Evolutionary conservation across 1,140 invertebrate species (phyloP).

Genomic region (Nixonia krombeini): DNA sequence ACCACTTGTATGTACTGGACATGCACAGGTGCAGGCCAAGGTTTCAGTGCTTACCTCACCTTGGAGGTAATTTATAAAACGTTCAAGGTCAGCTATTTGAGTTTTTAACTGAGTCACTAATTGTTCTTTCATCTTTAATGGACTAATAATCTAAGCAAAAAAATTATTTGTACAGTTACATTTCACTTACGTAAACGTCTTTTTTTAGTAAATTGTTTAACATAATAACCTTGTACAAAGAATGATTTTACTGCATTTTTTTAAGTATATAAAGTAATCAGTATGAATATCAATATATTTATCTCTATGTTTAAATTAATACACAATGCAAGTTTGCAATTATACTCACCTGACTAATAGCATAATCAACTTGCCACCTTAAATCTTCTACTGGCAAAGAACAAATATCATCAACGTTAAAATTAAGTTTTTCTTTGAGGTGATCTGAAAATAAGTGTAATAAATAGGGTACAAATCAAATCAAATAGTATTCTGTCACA

Average conservation of each 20-base stretch:
- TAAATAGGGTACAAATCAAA: not conserved
- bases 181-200: conserved; percentile 1
- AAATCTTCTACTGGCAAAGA: conserved; percentile 83
- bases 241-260: too few relatives aligned
- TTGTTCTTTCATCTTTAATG: conserved; percentile 96
- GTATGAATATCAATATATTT: too few relatives aligned
- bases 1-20: conserved; percentile 74
- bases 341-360: conserved; percentile 77
- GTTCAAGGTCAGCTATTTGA: conserved; percentile 96
- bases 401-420: conserved; percentile 84
- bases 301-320: too few relatives aligned
- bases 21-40: conserved; percentile 76
- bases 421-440: conserved; percentile 81
- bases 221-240: too few relatives aligned
- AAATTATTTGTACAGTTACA: conserved; percentile 14
- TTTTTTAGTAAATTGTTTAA: not conserved
- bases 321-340: not conserved
- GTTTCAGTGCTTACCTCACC: conserved; percentile 75
- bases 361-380: conserved; percentile 82
- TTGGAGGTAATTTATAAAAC: conserved; percentile 97
- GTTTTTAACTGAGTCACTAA: conserved; percentile 95
- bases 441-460: conserved; percentile 73
- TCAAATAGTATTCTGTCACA: not conserved
- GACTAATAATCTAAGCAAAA: conserved; percentile 88
- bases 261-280: too few relatives aligned